Conservation (phyloP, 2,113 vertebrate species). For the Loxodonta africana region DNA sequence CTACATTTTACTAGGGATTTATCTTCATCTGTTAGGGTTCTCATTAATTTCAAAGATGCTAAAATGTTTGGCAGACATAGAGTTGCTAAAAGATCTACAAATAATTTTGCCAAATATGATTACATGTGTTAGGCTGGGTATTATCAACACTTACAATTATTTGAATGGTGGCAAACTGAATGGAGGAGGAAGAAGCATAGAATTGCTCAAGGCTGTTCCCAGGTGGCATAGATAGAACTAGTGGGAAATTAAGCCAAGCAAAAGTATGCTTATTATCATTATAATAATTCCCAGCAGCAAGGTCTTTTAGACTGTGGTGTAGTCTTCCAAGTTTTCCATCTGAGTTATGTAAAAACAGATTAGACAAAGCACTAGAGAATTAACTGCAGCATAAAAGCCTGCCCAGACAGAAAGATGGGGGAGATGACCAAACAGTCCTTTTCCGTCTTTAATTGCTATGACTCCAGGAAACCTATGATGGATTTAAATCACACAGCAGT, state of each 20-base stretch:
- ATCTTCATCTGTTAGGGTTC: constrained; percentile 22
- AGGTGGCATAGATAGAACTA: constrained; percentile 45
- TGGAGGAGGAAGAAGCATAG: background rate
- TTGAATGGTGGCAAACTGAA: background rate
- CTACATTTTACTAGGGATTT: constrained; percentile 52
- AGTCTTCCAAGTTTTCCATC: constrained; percentile 65
- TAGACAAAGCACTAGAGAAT: constrained; percentile 66
- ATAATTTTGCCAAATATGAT: constrained; percentile 55
- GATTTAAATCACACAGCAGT: constrained; percentile 48
- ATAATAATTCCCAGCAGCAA: constrained; percentile 71
- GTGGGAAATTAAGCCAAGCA: constrained; percentile 60
- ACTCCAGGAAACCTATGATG: constrained; percentile 41
- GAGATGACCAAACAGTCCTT: background rate
- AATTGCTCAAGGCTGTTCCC: background rate
- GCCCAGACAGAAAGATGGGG: background rate
- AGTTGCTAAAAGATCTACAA: constrained; percentile 53
- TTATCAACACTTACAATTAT: constrained; percentile 26
- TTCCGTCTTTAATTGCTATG: constrained; percentile 51
- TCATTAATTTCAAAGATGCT: constrained; percentile 68
- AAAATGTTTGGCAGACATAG: background rate
- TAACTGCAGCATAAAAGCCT: constrained; percentile 53
- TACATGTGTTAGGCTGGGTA: constrained; percentile 11
- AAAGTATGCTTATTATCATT: constrained; percentile 63
- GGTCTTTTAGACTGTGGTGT: constrained; percentile 51
- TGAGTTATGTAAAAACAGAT: constrained; percentile 70